These are phyloP conservation scores for Cyrtodaria siliqua DNA, from an alignment of 2,888 invertebrate genomes.

Conservation along the genomic window DNA sequence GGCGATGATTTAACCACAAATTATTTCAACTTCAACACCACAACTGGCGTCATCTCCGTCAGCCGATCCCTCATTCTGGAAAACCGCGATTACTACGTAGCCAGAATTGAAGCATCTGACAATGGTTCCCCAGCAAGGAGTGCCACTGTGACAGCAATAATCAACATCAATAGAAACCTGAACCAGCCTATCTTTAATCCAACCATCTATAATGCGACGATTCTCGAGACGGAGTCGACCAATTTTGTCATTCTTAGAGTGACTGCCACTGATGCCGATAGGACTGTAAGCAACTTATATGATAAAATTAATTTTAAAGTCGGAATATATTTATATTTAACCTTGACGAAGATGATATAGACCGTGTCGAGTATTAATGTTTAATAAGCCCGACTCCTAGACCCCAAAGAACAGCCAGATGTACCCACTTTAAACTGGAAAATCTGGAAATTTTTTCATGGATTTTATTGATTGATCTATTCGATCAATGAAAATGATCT, in stretches of 20 bases:
- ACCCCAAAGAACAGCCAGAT: too few relatives aligned
- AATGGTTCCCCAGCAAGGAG: constrained; percentile 79
- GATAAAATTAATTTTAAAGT: too few relatives aligned
- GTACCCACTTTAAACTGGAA: too few relatives aligned
- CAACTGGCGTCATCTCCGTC: constrained; percentile 71
- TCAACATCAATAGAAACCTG: constrained; percentile 71
- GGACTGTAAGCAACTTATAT: constrained; percentile 68
- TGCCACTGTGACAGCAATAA: constrained; percentile 71
- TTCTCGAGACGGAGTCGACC: constrained; percentile 73
- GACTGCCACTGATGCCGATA: constrained; percentile 76
- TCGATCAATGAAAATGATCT: too few relatives aligned
- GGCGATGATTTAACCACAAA: constrained; percentile 77
- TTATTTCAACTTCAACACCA: constrained; percentile 72
- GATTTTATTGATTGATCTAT: too few relatives aligned
- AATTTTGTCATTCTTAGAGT: constrained; percentile 68
- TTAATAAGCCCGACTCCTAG: too few relatives aligned
- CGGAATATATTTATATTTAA: too few relatives aligned
- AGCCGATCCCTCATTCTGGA: constrained; percentile 62
- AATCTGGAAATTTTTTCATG: too few relatives aligned
- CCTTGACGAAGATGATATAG: too few relatives aligned
- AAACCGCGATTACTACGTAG: constrained; percentile 61
- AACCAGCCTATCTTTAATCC: constrained; percentile 67
- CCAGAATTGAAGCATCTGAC: constrained; percentile 75
- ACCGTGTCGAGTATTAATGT: too few relatives aligned
- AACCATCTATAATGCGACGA: constrained; percentile 68